A percentile compares a stretch with the other conserved stretches of the same genome.
phyloP scores from a whole-genome alignment of 2,888 invertebrate genomes.

The Drosophila longiperda region DNA sequence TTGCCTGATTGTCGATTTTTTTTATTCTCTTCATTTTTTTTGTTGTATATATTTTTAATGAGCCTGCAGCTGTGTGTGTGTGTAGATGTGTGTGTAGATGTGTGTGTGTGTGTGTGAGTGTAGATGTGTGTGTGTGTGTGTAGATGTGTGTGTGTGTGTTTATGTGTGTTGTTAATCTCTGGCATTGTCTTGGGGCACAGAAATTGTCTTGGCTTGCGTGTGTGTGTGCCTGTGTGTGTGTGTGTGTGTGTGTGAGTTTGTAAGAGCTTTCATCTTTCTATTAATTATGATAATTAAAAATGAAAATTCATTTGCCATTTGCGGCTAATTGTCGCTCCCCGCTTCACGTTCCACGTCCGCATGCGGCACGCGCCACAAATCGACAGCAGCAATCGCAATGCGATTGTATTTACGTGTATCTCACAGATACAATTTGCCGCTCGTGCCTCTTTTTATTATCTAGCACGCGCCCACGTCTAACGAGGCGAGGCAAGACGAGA shows the following conservation, averaged over 20 bases:
- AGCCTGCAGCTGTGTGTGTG: slow-evolving; percentile 4
- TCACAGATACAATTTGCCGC: slow-evolving; percentile 55
- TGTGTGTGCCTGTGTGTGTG: background rate
- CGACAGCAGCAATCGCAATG: slow-evolving; percentile 37
- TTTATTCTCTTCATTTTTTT: background rate
- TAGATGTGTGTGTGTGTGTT: slow-evolving; percentile 2
- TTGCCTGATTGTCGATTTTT: slow-evolving; percentile 3
- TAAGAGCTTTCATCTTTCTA: slow-evolving; percentile 51
- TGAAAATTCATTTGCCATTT: slow-evolving; percentile 68
- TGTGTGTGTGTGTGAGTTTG: background rate
- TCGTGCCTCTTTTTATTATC: slow-evolving; percentile 56
- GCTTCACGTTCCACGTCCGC: background rate
- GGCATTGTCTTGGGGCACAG: slow-evolving; percentile 8
- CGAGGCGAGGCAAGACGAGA: slow-evolving; percentile 5
- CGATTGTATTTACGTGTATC: slow-evolving; percentile 50
- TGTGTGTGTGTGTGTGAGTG: slow-evolving; percentile 1
- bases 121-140: background rate
- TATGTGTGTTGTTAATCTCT: slow-evolving; percentile 18
- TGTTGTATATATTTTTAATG: slow-evolving; percentile 24
- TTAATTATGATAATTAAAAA: slow-evolving; percentile 72
- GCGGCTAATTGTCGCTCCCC: slow-evolving; percentile 67
- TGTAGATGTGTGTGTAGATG: background rate
- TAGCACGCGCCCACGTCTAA: slow-evolving; percentile 64
- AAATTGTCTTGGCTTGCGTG: slow-evolving; percentile 12
- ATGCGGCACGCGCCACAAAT: slow-evolving; percentile 50